Evolutionary conservation across 2,113 vertebrate genomes (phyloP).

Genomic region (Corynorhinus townsendii): DNA sequence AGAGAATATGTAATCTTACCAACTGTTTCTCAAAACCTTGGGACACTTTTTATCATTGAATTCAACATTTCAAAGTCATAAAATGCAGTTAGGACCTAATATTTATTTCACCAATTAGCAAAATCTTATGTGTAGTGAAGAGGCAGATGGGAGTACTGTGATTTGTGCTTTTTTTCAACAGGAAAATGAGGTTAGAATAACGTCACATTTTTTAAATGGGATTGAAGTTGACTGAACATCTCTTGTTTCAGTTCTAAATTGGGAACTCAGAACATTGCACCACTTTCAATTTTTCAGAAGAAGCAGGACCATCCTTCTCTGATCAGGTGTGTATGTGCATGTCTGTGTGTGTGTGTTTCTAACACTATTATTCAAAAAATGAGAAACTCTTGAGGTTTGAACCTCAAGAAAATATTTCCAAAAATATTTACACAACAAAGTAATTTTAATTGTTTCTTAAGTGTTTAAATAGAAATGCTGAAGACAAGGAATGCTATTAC

Average conservation of each 20-base stretch:
- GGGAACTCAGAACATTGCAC: neutral
- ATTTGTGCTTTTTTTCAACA: neutral
- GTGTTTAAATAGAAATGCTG: neutral
- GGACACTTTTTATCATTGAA: neutral
- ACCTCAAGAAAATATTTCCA: neutral
- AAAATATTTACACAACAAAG: neutral
- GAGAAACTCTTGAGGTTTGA: neutral
- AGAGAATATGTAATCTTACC: neutral
- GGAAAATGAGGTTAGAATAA: neutral
- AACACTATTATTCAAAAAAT: neutral
- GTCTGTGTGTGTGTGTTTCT: neutral
- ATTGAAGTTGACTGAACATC: neutral
- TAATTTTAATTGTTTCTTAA: neutral
- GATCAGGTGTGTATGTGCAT: constrained; percentile 56
- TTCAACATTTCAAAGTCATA: neutral
- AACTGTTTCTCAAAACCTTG: neutral
- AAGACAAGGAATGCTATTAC: neutral
- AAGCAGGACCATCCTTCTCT: neutral
- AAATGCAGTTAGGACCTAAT: neutral
- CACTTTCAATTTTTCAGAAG: neutral
- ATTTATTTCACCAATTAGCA: neutral
- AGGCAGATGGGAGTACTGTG: too few species aligned
- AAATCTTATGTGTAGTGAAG: neutral
- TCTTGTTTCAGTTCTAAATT: neutral
- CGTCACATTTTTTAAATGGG: neutral